Evolutionary conservation across 2,113 vertebrate genomes (phyloP), one percentile per base, ranked within the genome.

Genomic region (Cyrtonyx montezumae): DNA sequence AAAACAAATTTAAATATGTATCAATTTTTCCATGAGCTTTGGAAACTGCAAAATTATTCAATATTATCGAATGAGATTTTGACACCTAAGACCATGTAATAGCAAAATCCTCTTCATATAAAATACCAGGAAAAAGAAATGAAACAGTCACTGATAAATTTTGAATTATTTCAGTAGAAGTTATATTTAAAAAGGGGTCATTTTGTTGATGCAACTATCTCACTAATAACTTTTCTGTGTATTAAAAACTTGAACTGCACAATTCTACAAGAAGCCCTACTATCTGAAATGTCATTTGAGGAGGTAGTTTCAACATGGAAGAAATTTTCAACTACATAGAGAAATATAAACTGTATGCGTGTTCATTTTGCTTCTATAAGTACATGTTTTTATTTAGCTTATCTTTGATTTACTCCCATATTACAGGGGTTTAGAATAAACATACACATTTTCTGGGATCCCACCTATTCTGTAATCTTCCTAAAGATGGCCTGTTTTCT

Each of bases 111-210:
- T 90, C 23, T 8, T 96, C 3, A 4, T 23, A 28, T 0, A 2
- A 53, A 89, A 78, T 88, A 78, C 28, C 36, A 56, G 26, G 56
- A 88, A 88, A 93, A 94, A 79, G 71, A 93, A 95, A 88, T 43
- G 5, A 90, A 91, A 92, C 48, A 58, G 11, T 46, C 83, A 79
- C 78, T 81, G 91, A 96, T 84, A n/a, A 1, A 21, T 81, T 87
- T 90, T 86, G 40, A 66, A 81, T 4, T 3, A 92, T 79, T 88
- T 84, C 69, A 81, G 8, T 0, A 2, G 37, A 56, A 73, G 30
- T 53, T 65, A 21, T 45, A 68, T 61, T 51, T 46, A 68, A 88
- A 91, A 16, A 8, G 36, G 6, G 8, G 19, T 85, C 6, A n/a
- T 58, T 88, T 80, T 84, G 42, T 86, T 55, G 49, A 75, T 90